Conservation (phyloP, 2,113 vertebrate genomes). For the Kobus ellipsiprymnus region DNA sequence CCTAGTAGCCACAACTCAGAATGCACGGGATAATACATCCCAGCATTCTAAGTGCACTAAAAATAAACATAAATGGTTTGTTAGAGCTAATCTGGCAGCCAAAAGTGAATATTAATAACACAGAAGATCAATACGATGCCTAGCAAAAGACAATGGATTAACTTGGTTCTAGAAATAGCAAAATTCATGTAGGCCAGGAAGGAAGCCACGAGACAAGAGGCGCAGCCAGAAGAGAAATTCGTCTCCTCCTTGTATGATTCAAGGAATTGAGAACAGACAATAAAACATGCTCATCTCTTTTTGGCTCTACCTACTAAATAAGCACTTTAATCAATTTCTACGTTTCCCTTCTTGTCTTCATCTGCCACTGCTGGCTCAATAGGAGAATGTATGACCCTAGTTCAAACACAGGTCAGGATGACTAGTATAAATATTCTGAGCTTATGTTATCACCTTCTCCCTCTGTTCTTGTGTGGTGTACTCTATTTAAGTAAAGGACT, state of each 20-base stretch:
- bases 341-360: neutral
- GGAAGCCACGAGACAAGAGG: neutral
- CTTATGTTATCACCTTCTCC: neutral
- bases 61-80: slow-evolving; percentile 57
- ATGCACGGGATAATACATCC: neutral
- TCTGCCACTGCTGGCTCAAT: slow-evolving; percentile 26
- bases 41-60: slow-evolving; percentile 49
- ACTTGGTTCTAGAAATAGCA: slow-evolving; percentile 47
- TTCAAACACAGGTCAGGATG: slow-evolving; percentile 54
- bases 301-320: slow-evolving; percentile 2
- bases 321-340: slow-evolving; percentile 39
- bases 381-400: slow-evolving; percentile 15
- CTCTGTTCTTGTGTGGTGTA: neutral
- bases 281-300: slow-evolving; percentile 3
- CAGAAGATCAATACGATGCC: slow-evolving; percentile 55
- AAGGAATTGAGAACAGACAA: neutral
- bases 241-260: neutral
- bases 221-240: neutral
- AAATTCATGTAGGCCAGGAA: neutral
- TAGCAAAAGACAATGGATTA: slow-evolving; percentile 44
- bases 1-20: neutral
- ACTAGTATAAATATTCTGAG: slow-evolving; percentile 21
- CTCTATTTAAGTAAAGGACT: neutral
- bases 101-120: slow-evolving; percentile 68
- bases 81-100: slow-evolving; percentile 60